Conservation (phyloP, 2,797 vertebrate genomes). For the Arctocebus calabarensis region DNA sequence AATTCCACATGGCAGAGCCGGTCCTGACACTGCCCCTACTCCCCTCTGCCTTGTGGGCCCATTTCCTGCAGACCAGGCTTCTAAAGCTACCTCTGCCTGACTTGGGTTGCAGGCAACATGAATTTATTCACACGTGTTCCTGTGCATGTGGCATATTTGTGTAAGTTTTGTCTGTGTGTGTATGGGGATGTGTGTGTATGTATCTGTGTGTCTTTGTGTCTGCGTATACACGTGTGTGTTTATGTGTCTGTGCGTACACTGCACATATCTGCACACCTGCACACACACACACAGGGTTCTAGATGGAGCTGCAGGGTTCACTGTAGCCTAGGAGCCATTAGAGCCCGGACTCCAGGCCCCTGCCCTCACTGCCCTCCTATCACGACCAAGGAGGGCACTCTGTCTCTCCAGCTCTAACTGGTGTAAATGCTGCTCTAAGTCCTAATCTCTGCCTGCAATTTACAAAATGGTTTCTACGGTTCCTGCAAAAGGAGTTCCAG, state of each 20-base stretch:
- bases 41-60: neutral
- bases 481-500: slow-evolving; percentile 40
- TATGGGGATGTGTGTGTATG: too few relatives aligned
- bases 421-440: slow-evolving; percentile 62
- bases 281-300: too few relatives aligned
- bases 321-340: neutral
- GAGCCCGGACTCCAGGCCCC: neutral
- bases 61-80: neutral
- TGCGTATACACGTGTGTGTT: neutral
- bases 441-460: slow-evolving; percentile 78
- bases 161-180: neutral
- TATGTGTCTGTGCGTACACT: neutral
- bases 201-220: neutral
- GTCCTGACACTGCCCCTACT: neutral
- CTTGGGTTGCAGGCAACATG: neutral
- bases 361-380: fast-evolving
- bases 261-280: neutral
- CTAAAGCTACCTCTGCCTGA: neutral
- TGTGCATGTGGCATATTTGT: neutral
- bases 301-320: neutral
- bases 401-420: slow-evolving; percentile 14
- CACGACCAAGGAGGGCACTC: too few relatives aligned
- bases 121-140: too few relatives aligned
- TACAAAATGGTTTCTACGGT: slow-evolving; percentile 73
- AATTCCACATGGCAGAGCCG: fast-evolving